Evolutionary conservation across 30 jellyfish, hydroid and myxozoan genomes (phyloP), one percentile per base, ranked within the genome.

Genomic region (Aurelia sp.): DNA sequence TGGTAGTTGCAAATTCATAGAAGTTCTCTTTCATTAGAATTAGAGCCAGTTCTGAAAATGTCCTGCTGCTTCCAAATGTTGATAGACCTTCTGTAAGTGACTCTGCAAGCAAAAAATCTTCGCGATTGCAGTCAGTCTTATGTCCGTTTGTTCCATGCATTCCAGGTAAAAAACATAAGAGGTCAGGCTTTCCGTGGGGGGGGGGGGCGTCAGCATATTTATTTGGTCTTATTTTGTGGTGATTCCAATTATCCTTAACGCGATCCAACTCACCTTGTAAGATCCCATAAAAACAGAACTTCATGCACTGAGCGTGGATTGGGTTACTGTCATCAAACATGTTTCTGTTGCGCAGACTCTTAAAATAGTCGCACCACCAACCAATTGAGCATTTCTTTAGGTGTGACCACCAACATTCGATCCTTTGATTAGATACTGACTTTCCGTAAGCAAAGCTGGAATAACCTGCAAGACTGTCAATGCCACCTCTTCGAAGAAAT

Each of bases 401-500:
- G 33, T 60, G 71, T 60, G 71, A 60, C 71, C 71, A 60, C 71
- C 71, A 60, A 60, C 71, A 60, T 60, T 60, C 71, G n/a, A 60
- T 60, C 33, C 71, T 60, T 60, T 60, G 31, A 60, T 60, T 60
- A 60, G 71, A 60, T 60, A 60, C 71, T 7, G 71, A 60, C 71
- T 60, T 60, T n/a, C 71, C 71, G 71, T 60, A 60, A n/a, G 71
- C 71, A 11, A 60, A 60, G 13, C 31, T 19, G 71, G 71, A 60
- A 60, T 19, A n/a, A 11, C 27, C 33, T 19, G 71, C 71, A 19
- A n/a, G 6, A 60, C 27, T 60, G 71, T 60, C 71, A 22, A 22
- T 60, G 71, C 12, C 21, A 60, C 71, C 21, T 60, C 71, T 60
- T 60, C 33, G 71, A n/a, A 60, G 71, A 60, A 60, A 60, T 22